Evolutionary conservation across 2,113 vertebrate genomes (phyloP).

Genomic region (Collichthys lucidus): DNA sequence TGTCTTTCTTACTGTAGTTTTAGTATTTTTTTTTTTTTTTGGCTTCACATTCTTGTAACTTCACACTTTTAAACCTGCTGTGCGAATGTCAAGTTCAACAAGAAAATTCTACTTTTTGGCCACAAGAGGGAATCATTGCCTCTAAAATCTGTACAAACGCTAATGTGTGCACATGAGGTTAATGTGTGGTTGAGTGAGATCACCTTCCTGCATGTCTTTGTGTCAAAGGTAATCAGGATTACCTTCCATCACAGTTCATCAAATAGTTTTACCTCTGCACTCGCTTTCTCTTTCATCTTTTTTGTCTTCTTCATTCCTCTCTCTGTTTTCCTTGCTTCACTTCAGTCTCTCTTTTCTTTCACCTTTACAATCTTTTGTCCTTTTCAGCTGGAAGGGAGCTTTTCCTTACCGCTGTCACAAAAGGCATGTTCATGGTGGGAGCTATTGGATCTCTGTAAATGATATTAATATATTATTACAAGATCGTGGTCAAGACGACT

Average conservation of each 20-base stretch:
- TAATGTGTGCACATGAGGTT: background rate
- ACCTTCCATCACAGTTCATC: constrained; percentile 71
- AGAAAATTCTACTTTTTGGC: constrained; percentile 26
- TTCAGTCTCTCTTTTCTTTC: background rate
- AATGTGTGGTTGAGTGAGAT: background rate
- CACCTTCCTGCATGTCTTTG: constrained; percentile 38
- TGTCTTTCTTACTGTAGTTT: background rate
- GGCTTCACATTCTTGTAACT: background rate
- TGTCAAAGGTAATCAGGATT: constrained; percentile 76
- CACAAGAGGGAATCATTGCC: constrained; percentile 61
- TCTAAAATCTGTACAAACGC: background rate
- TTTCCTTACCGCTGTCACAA: too few relatives aligned
- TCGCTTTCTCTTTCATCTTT: constrained; percentile 43
- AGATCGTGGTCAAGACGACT: too few relatives aligned
- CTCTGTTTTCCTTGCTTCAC: background rate
- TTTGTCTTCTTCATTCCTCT: background rate
- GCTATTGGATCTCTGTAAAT: too few relatives aligned
- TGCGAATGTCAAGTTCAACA: background rate
- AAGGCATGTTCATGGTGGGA: too few relatives aligned
- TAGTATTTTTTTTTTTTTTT: background rate
- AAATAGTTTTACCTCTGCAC: constrained; percentile 34
- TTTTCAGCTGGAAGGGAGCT: background rate
- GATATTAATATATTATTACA: too few relatives aligned
- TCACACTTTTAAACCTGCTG: background rate
- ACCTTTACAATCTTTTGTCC: background rate